A percentile compares a stretch with the other conserved stretches of the same genome.
These are phyloP conservation scores for Mimachlamys varia DNA, from an alignment of 2,888 invertebrate genomes.

Conservation along the genomic window DNA sequence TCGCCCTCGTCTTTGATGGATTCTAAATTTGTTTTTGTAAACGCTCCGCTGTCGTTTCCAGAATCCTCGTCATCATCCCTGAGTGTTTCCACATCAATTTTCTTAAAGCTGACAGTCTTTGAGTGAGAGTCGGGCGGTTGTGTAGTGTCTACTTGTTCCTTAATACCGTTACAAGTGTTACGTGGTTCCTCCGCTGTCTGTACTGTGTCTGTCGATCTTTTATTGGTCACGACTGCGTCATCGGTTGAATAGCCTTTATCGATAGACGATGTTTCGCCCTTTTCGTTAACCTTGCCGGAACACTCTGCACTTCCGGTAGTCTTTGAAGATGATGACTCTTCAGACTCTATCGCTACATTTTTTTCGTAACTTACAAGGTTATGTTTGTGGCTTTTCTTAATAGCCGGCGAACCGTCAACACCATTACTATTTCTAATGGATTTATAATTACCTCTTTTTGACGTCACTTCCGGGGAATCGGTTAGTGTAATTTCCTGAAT, in stretches of 20 bases:
- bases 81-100: not conserved
- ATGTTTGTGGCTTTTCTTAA: not conserved
- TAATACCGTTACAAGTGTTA: constrained; percentile 6
- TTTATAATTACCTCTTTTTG: constrained; percentile 23
- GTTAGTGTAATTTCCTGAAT: not conserved
- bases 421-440: not conserved
- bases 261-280: not conserved
- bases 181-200: not conserved
- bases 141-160: not conserved
- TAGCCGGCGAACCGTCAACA: not conserved
- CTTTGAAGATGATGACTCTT: not conserved
- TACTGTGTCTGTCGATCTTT: not conserved
- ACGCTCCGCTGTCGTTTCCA: not conserved
- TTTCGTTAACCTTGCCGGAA: not conserved
- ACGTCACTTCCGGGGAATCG: constrained; percentile 24
- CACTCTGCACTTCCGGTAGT: not conserved
- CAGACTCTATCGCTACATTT: not conserved
- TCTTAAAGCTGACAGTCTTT: constrained; percentile 23
- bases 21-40: not conserved
- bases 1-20: not conserved
- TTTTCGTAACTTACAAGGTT: not conserved
- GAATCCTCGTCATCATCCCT: not conserved
- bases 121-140: not conserved
- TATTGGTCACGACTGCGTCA: not conserved
- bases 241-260: not conserved